phyloP scores from a whole-genome alignment of 1,140 invertebrate genomes.

The Pseudomyrmex dendroicus region DNA sequence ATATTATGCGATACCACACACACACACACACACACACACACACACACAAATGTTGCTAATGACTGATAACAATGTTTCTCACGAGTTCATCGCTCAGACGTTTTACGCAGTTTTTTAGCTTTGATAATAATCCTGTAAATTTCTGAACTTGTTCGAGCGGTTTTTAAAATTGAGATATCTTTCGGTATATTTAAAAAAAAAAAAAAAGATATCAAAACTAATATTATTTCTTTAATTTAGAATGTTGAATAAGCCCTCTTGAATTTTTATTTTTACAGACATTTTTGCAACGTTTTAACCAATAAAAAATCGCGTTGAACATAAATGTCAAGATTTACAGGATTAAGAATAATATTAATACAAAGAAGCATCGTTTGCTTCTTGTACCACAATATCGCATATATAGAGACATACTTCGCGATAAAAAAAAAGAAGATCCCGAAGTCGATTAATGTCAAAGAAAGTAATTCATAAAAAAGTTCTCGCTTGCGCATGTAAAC shows the following conservation, averaged over 20 bases:
- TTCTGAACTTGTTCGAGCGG: no score
- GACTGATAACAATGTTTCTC: constrained; percentile 52
- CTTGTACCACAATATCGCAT: neutral
- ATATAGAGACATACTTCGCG: neutral
- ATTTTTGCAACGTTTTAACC: neutral
- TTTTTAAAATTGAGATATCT: neutral
- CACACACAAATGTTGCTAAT: constrained; percentile 53
- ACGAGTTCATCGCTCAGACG: neutral
- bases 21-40: no score
- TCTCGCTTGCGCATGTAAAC: neutral
- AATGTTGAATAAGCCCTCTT: no score
- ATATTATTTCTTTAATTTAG: no score
- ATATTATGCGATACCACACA: no score
- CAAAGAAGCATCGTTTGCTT: neutral
- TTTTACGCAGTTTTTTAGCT: neutral
- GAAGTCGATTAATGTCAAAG: neutral
- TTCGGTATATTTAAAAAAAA: neutral
- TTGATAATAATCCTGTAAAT: no score
- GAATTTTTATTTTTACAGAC: neutral
- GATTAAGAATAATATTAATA: no score
- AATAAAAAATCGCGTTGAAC: no score
- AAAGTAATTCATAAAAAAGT: constrained; percentile 28
- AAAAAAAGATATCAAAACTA: no score
- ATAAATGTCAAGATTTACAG: no score
- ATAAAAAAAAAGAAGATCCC: neutral